Base-by-base conservation (phyloP, 1,140 invertebrate genomes). In the Halictus rubicundus region DNA sequence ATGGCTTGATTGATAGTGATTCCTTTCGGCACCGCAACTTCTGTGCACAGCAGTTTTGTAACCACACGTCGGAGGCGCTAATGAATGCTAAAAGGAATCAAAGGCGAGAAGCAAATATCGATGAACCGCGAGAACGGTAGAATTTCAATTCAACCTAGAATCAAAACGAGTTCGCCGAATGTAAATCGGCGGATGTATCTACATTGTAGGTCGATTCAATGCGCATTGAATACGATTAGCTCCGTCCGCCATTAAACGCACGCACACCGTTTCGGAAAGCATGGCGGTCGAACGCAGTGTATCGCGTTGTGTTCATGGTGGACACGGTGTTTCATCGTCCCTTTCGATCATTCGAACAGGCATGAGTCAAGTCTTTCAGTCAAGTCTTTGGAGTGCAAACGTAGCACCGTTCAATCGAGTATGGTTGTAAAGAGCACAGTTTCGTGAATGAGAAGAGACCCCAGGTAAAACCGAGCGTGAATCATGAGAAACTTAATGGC, bases 381-480 rank as follows among this genome's bases (percentile, higher is more conserved):
- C 59, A 66, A n/a, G 54, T 57, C 46, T n/a, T n/a, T 72, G 49
- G 16, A 49, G 72, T 72, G 54, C 25, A 70, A 83, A 77, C 49
- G 21, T 59, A 77, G 59, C 25, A 61, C 19, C 10, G 12, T 46
- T 25, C 21, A 39, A 23, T 25, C 52, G 21, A 70, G 68, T 61
- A 52, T 19, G 7, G 52, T 19, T 57, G 9, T 9, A 39, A 39
- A 12, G 21, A 12, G 25, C 61, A 46, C 32, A 42, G 19, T 49
- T 80, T 57, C 25, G 59, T 76, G 66, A 83, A 76, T 75, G 80
- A 74, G 80, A 65, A 82, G 68, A 9, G 1, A n/a, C 21, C 16
- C 52, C 64, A 16, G 57, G 7, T 49, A 82, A 73, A 73, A 32
- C 25, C 23, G 4, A 4, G 60, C 25, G 60, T 32, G 60, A 32